phyloP scores from a whole-genome alignment of 2,797 vertebrate species.

The Scolopax rusticola region DNA sequence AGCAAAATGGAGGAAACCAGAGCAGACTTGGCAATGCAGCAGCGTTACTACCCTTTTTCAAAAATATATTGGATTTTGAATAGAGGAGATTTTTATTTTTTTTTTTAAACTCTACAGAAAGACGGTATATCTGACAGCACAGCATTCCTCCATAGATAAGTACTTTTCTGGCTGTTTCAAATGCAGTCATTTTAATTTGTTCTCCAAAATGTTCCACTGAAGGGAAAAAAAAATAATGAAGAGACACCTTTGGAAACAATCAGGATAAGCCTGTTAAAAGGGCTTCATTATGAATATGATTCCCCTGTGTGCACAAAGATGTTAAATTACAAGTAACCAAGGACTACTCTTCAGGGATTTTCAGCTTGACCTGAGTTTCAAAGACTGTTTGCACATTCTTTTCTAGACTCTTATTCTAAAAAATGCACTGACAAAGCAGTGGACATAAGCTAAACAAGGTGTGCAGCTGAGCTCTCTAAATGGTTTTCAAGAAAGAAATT shows the following conservation, averaged over 20 bases:
- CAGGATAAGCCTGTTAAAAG: not conserved
- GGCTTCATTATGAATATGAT: not conserved
- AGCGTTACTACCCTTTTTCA: not conserved
- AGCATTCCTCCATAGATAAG: not conserved
- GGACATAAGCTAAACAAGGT: conserved; percentile 32
- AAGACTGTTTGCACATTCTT: conserved; percentile 17
- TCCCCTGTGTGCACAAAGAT: not conserved
- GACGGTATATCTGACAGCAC: not conserved
- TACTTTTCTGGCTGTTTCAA: conserved; percentile 1
- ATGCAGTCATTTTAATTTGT: not conserved
- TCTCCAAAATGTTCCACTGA: not conserved
- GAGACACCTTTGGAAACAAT: not conserved
- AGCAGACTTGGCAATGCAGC: not conserved
- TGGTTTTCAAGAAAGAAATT: not conserved
- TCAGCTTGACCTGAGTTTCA: conserved; percentile 36
- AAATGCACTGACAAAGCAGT: conserved; percentile 22
- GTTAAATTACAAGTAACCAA: conserved; percentile 27
- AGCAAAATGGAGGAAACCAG: not conserved
- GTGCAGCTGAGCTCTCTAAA: not conserved
- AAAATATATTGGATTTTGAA: not conserved
- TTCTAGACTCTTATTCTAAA: conserved; percentile 28
- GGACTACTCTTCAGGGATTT: conserved; percentile 24
- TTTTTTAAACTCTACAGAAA: not conserved
- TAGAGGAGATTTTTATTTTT: not conserved
- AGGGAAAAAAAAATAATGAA: not conserved